Evolutionary conservation across 2,113 vertebrate species (phyloP), one percentile per base, ranked within the genome.

Genomic region (Heterotilapia buettikoferi): DNA sequence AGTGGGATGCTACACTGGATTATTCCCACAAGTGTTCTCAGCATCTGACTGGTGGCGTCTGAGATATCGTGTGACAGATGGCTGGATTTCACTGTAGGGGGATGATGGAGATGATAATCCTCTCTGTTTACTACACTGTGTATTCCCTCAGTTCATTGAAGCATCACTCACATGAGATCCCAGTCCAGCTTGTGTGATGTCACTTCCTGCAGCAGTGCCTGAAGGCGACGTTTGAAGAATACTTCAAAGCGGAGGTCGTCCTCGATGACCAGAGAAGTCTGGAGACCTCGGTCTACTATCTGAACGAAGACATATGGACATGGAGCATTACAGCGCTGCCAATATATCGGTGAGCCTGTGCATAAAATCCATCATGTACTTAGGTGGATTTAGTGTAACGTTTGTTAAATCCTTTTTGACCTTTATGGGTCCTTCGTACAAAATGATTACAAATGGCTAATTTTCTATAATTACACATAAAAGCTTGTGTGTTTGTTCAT

Each of bases 241-340:
- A 98, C 97, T 96, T 99, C 98, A 3, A 99, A 99, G 26, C 98
- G 96, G 33, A 99, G 95, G 90, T 99, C 98, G 0, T 99, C 98
- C 94, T 99, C 98, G 0, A 99, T 97, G 79, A 99, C 97, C 12
- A 98, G 93, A 0, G 97, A 97, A 1, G 93, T 96, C 84, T 91
- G 90, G 81, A 99, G 94, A 2, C 96, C 96, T 7, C 96, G 93
- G 9, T 97, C 97, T 1, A 90, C 96, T 2, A 98, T 96, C 98
- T 98, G 18, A 31, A 63, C 31, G 26, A 29, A 80, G 4, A 63
- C 56, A 68, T 5, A 26, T 21, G 6, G 16, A 66, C 68, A 33
- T 43, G 21, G 13, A 31, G 2, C 13, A 54, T 29, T 16, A 9
- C 9, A 56, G 14, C 10, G 40, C 31, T 61, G 79, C 50, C 12